Conservation (phyloP, 2,113 vertebrate species). For the Chloropsis cyanopogon region DNA sequence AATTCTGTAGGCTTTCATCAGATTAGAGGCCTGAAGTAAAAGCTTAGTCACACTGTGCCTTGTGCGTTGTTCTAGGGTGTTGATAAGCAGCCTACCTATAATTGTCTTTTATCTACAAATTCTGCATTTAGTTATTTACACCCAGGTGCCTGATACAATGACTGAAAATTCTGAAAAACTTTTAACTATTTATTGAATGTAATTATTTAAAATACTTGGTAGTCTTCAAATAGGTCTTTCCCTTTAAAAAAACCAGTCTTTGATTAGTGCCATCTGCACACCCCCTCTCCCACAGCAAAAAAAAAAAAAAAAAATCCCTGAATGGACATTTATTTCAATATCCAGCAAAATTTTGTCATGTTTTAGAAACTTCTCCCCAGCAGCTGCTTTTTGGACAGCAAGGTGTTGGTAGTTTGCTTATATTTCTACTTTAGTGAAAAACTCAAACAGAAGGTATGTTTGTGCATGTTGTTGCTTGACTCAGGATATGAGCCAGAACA, state of each 20-base stretch:
- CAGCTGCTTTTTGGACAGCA: background rate
- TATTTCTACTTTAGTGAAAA: background rate
- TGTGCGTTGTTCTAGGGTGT: background rate
- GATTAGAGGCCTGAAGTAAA: background rate
- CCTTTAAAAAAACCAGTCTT: background rate
- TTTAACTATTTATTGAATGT: background rate
- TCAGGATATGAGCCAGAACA: background rate
- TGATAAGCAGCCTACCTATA: background rate
- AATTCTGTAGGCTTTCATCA: background rate
- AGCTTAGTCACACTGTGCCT: background rate
- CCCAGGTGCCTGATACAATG: background rate
- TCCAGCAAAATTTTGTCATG: background rate
- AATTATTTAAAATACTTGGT: background rate
- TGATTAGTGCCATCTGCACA: background rate
- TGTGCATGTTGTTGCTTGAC: background rate
- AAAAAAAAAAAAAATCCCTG: too few relatives aligned
- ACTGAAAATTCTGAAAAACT: background rate
- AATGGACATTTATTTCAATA: background rate
- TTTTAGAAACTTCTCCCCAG: background rate
- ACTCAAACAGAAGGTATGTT: background rate
- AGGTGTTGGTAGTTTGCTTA: background rate
- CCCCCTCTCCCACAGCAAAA: accelerated
- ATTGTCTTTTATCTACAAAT: background rate
- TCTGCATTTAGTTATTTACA: background rate
- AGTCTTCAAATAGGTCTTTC: background rate